phyloP scores from a whole-genome alignment of 2,113 vertebrate species.

The Bombycilla garrulus region DNA sequence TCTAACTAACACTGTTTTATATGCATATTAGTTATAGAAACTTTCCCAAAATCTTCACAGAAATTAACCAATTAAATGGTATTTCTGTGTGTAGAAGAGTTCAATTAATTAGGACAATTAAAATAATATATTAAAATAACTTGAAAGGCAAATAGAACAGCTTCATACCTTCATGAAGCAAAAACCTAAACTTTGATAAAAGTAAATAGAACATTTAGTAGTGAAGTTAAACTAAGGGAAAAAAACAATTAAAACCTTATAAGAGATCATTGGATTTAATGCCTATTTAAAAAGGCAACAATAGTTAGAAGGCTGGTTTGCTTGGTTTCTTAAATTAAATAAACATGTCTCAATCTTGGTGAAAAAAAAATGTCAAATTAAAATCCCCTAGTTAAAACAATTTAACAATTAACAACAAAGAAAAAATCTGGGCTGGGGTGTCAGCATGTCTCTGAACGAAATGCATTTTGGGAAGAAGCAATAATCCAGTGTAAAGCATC shows the following conservation, averaged over 20 bases:
- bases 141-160: constrained; percentile 15
- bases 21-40: neutral
- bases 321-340: constrained; percentile 1
- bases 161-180: constrained; percentile 28
- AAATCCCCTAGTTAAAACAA: neutral
- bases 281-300: neutral
- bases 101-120: constrained; percentile 64
- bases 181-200: neutral
- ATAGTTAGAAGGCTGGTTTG: neutral
- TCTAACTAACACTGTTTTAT: constrained; percentile 37
- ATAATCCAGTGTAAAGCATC: neutral
- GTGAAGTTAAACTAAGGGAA: constrained; percentile 1
- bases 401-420: neutral
- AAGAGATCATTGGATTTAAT: neutral
- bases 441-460: neutral
- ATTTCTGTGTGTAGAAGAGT: constrained; percentile 40
- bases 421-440: neutral
- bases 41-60: neutral
- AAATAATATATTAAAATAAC: constrained; percentile 53
- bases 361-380: neutral
- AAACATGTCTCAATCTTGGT: neutral
- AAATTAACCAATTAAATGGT: constrained; percentile 40
- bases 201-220: constrained; percentile 1
- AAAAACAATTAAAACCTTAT: neutral
- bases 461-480: neutral